Evolutionary conservation across 2,113 vertebrate species (phyloP).

Genomic region (Rafetus swinhoei): DNA sequence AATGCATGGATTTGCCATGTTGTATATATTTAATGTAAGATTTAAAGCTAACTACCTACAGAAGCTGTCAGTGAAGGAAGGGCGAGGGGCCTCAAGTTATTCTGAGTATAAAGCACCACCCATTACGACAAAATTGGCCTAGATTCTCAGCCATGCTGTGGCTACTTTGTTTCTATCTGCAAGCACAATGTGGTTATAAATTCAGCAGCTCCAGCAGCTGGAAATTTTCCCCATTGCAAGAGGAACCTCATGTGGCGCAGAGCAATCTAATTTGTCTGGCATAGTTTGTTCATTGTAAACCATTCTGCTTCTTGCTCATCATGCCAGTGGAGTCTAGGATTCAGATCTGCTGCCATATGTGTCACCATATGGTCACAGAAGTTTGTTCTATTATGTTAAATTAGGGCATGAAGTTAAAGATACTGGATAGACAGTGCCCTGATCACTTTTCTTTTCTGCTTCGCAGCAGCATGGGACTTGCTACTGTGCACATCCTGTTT

Average conservation of each 20-base stretch:
- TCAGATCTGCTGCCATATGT: fast-evolving
- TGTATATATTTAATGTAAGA: not conserved
- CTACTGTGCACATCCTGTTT: fast-evolving
- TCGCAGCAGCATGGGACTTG: fast-evolving
- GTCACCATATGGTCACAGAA: not conserved
- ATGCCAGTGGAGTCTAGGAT: not conserved
- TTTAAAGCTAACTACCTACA: not conserved
- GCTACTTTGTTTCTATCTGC: not conserved
- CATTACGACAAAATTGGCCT: not conserved
- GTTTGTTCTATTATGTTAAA: not conserved
- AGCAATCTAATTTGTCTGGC: not conserved
- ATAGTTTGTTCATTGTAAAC: not conserved
- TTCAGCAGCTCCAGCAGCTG: not conserved
- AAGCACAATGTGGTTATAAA: not conserved
- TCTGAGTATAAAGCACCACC: not conserved
- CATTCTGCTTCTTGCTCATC: not conserved
- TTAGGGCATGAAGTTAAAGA: not conserved
- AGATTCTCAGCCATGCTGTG: not conserved
- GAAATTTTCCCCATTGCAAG: not conserved
- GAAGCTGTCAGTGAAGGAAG: not conserved
- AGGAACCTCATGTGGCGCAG: not conserved
- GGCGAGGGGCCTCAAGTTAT: not conserved
- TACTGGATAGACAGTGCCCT: not conserved
- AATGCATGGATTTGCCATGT: not conserved
- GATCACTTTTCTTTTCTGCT: not conserved